Conservation (phyloP, 2,797 vertebrate species). For the Sphenodon punctatus region DNA sequence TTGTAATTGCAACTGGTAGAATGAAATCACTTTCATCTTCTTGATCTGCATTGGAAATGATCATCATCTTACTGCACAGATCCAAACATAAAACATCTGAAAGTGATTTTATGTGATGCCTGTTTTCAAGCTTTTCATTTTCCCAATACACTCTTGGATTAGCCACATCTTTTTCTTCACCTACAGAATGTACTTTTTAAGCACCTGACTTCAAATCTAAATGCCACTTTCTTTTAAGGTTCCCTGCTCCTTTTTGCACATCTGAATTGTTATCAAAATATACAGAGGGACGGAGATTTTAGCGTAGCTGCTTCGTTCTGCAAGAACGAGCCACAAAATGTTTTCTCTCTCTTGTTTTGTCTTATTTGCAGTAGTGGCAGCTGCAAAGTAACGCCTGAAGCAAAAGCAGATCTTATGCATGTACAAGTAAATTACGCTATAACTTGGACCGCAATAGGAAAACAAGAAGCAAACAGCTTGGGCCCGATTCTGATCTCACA, state of each 20-base stretch:
- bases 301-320: background rate
- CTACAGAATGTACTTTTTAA: background rate
- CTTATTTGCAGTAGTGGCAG: background rate
- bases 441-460: background rate
- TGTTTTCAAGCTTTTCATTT: background rate
- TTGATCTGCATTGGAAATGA: no score
- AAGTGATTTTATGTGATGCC: background rate
- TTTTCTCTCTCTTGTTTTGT: background rate
- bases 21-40: no score
- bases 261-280: background rate
- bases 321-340: background rate
- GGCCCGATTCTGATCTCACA: no score
- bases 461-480: no score
- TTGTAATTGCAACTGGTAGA: background rate
- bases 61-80: background rate
- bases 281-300: background rate
- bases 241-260: background rate
- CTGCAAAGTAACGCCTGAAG: background rate
- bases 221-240: background rate
- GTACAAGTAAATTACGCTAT: background rate
- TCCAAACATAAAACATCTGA: constrained; percentile 1
- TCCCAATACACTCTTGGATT: background rate
- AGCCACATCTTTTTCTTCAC: background rate
- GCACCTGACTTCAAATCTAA: background rate
- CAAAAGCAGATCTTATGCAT: background rate